Evolutionary conservation across 2,797 vertebrate genomes (phyloP).

Genomic region (Lates japonicus): DNA sequence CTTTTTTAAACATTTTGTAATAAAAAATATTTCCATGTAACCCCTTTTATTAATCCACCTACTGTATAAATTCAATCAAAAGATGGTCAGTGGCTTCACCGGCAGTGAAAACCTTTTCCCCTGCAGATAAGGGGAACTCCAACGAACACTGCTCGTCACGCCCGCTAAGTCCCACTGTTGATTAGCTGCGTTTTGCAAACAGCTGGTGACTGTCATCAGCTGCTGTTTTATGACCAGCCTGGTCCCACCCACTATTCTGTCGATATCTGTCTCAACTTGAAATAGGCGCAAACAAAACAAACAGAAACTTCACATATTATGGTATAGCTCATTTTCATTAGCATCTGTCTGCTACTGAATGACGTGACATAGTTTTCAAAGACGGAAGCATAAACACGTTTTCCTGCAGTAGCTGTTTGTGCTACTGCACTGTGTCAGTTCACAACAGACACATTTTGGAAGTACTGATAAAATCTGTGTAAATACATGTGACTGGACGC

Average conservation of each 20-base stretch:
- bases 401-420: not conserved
- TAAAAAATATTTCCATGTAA: too few relatives aligned
- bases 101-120: not conserved
- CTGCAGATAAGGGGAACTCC: constrained; percentile 49
- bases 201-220: not conserved
- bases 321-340: too few relatives aligned
- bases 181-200: constrained; percentile 17
- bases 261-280: not conserved
- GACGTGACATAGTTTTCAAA: not conserved
- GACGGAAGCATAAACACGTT: not conserved
- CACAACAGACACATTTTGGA: not conserved
- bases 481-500: not conserved
- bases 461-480: not conserved
- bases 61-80: too few relatives aligned
- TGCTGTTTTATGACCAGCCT: not conserved
- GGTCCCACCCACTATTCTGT: not conserved
- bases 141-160: constrained; percentile 26
- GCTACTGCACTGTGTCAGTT: not conserved
- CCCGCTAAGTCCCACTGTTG: constrained; percentile 8
- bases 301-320: not conserved
- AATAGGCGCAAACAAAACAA: not conserved
- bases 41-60: too few relatives aligned
- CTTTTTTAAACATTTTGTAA: too few relatives aligned
- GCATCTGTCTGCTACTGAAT: not conserved
- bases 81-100: too few relatives aligned